Percentiles rank a stretch among this genome's conserved stretches.
These are phyloP conservation scores for Clepsis dumicolana DNA, from an alignment of 2,888 invertebrate genomes.

Conservation along the genomic window DNA sequence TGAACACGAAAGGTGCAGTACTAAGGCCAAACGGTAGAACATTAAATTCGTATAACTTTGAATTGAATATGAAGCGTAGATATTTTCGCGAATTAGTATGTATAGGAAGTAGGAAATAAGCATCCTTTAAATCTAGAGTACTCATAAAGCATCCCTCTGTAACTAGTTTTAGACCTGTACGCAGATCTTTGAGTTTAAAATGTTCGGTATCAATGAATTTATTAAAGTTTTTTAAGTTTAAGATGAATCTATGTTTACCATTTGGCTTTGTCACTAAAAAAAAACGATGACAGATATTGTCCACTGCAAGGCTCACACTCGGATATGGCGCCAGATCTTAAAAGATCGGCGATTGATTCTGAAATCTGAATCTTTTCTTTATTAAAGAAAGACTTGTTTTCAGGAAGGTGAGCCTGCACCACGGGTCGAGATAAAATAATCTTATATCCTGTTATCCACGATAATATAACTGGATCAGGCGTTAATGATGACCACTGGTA, in stretches of 20 bases:
- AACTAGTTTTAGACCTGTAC: too few species aligned
- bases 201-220: conserved; percentile 28
- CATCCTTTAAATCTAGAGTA: too few species aligned
- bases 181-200: conserved; percentile 33
- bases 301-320: too few species aligned
- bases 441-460: conserved; percentile 12
- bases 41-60: too few species aligned
- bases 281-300: too few species aligned
- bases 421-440: conserved; percentile 7
- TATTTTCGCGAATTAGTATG: conserved; percentile 1
- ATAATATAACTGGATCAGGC: conserved; percentile 8
- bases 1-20: too few species aligned
- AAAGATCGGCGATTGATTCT: neutral
- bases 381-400: neutral
- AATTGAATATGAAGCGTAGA: too few species aligned
- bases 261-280: conserved; percentile 37
- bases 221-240: conserved; percentile 32
- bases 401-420: neutral
- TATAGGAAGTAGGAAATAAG: conserved; percentile 9
- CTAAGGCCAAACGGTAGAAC: too few species aligned
- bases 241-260: conserved; percentile 36
- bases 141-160: too few species aligned
- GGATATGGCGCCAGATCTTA: neutral
- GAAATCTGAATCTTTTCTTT: neutral
- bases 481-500: conserved; percentile 13